Base-by-base conservation (phyloP, 2,888 invertebrate genomes). In the Polylopha cassiicola region DNA sequence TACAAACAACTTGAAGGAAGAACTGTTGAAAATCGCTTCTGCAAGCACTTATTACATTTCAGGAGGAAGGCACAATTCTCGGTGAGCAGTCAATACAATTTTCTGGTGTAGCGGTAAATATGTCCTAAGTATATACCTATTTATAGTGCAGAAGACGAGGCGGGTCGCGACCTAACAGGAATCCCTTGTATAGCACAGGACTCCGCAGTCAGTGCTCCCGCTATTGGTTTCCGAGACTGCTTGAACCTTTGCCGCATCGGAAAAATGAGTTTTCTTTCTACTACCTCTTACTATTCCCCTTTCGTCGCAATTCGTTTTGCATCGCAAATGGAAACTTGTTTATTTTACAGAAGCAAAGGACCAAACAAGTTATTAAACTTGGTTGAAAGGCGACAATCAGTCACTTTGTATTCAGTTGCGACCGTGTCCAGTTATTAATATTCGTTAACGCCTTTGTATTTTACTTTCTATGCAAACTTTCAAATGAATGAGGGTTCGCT, bases 211-310 rank as follows among this genome's bases (percentile, higher is more conserved):
- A 37, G 27, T 39, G 47, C 39, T 47, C 48, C 36, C 43, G 47
- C 51, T 48, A 58, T 55, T 55, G 55, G 51, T 50, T 49, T 46
- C 50, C 41, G 39, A 43, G 34, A 43, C 37, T 42, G 39, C 34
- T 46, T 37, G 50, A 51, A 47, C 41, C 49, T 51, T 44, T 47
- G 51, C 46, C 48, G 55, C 56, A 51, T 42, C 47, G 50, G 51
- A 58, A 61, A 61, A 65, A 62, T 60, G 54, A 59, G 61, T 55
- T 61, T 64, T 53, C 58, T 55, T 57, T 52, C n/a, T 32, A 17
- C 55, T 51, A 43, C 44, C 43, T 50, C 53, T 58, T 53, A 45
- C 50, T 53, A 56, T 51, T 49, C 48, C 52, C 46, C 27, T 37
- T 55, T 51, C 46, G 50, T 50, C 45, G n/a, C 49, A 39, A 57